Evolutionary conservation across 2,113 vertebrate species (phyloP).

Genomic region (Canis aureus): DNA sequence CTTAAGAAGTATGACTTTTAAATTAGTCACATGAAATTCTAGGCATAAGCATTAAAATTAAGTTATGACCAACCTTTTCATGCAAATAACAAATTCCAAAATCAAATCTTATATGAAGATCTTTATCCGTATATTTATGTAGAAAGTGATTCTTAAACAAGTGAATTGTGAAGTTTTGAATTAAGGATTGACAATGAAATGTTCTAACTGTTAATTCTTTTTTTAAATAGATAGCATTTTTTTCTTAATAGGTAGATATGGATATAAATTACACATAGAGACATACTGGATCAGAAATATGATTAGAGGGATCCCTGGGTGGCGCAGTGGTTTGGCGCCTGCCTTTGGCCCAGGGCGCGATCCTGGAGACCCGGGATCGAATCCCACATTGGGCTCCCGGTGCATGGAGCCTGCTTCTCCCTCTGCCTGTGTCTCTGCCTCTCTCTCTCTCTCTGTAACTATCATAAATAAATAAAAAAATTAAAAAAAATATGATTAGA

Average conservation of each 20-base stretch:
- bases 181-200: not conserved
- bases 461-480: too few species aligned
- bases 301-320: not conserved
- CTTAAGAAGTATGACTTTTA: conserved; percentile 87
- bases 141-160: not conserved
- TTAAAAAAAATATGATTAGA: not conserved
- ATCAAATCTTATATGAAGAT: conserved; percentile 47
- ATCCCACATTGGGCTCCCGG: too few species aligned
- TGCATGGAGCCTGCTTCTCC: too few species aligned
- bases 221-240: not conserved
- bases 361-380: too few species aligned
- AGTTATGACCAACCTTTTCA: conserved; percentile 66
- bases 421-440: too few species aligned
- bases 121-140: conserved; percentile 13
- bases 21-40: conserved; percentile 89
- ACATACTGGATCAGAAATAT: not conserved
- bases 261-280: not conserved
- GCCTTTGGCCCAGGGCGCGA: too few species aligned
- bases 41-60: conserved; percentile 85
- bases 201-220: not conserved
- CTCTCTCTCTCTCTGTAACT: too few species aligned
- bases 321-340: too few species aligned
- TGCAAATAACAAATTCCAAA: conserved; percentile 46
- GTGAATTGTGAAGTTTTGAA: conserved; percentile 5
- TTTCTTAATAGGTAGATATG: not conserved